These are phyloP conservation scores for Apis cerana DNA, from an alignment of 1,140 invertebrate species.

Conservation along the genomic window DNA sequence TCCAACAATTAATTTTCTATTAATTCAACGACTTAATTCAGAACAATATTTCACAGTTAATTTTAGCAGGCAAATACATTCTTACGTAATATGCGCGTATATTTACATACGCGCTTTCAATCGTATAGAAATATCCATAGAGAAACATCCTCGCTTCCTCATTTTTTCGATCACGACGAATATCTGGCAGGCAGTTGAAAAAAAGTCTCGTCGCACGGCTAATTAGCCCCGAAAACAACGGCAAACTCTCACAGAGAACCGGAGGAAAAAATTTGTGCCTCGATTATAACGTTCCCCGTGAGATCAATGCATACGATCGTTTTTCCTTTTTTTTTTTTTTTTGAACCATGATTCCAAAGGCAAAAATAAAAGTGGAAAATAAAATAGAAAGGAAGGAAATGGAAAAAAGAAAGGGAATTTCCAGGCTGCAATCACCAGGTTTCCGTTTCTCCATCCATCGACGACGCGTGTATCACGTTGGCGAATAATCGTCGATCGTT, in stretches of 20 bases:
- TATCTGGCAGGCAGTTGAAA: neutral
- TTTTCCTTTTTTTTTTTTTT: neutral
- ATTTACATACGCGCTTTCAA: neutral
- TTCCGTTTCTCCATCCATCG: slow-evolving; percentile 1
- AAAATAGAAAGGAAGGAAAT: neutral
- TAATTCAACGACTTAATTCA: neutral
- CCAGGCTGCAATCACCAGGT: slow-evolving; percentile 6
- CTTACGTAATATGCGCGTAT: neutral
- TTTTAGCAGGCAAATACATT: neutral
- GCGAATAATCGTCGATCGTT: neutral
- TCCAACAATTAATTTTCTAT: neutral
- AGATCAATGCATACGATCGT: slow-evolving; percentile 23
- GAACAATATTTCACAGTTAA: neutral
- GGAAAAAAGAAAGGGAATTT: neutral
- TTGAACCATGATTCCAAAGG: neutral
- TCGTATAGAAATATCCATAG: neutral
- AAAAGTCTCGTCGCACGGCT: slow-evolving; percentile 28
- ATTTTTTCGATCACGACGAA: neutral
- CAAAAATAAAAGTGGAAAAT: neutral
- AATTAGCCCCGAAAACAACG: slow-evolving; percentile 35
- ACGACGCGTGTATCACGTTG: neutral
- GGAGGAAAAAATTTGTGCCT: neutral
- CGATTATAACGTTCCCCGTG: slow-evolving; percentile 24
- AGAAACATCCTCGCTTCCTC: neutral
- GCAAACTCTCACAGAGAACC: neutral